Evolutionary conservation across 2,113 vertebrate genomes (phyloP).

Genomic region (Empidonax alnorum): DNA sequence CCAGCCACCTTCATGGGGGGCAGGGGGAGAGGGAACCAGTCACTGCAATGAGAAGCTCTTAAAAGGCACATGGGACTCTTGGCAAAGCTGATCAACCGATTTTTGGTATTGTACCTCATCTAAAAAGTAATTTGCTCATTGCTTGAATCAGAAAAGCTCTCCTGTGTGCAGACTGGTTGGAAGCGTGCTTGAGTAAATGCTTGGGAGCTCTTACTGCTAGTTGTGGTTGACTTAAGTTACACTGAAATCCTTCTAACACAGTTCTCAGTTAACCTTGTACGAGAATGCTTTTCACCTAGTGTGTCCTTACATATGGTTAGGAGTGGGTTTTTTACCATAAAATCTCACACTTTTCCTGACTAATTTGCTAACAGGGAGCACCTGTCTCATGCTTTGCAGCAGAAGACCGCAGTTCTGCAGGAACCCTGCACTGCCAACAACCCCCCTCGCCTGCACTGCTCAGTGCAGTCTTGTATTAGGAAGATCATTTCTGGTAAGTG

Average conservation of each 20-base stretch:
- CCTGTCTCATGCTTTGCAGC: not conserved
- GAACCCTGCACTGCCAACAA: not conserved
- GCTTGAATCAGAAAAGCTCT: not conserved
- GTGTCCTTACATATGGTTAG: not conserved
- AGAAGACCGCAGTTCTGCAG: not conserved
- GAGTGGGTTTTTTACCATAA: not conserved
- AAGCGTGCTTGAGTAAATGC: not conserved
- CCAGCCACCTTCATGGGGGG: not conserved
- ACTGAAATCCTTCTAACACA: not conserved
- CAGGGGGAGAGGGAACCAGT: not conserved
- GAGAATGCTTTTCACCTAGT: not conserved
- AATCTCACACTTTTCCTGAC: not conserved
- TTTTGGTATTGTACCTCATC: not conserved
- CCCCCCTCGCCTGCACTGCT: too few species aligned
- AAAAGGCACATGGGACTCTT: not conserved
- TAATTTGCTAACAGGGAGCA: not conserved
- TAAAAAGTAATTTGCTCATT: not conserved
- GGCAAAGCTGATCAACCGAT: not conserved
- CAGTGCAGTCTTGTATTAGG: not conserved
- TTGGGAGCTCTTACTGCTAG: not conserved
- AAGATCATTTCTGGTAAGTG: not conserved
- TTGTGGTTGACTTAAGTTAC: not conserved
- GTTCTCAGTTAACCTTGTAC: not conserved
- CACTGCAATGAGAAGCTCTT: not conserved
- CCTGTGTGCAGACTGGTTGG: not conserved